Base-by-base conservation (phyloP, 2,113 vertebrate species). In the Ammodytes dubius region DNA sequence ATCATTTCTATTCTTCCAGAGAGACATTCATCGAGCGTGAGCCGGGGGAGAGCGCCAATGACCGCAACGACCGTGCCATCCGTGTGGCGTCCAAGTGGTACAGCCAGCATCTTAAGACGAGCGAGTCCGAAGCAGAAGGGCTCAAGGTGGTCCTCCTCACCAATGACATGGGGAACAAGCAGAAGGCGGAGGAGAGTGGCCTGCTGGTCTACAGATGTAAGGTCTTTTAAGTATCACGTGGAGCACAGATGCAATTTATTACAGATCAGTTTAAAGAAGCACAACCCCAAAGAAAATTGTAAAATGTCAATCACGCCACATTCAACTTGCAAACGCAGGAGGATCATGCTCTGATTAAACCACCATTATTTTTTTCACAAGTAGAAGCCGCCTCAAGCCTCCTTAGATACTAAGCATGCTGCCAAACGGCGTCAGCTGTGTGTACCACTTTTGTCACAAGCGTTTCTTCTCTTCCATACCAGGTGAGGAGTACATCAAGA, bases 401-500 rank as follows among this genome's bases (percentile, higher is more conserved):
- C 6, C 37, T 35, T 60, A 10, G 6, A 80, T 65, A 14, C n/a
- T n/a, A 59, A 1, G 14, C 3, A 1, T 11, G 3, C 15, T 74
- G 71, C 56, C 17, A 43, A 15, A 47, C 12, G 0, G 39, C n/a
- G 50, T 56, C 35, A 47, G 0, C 10, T 71, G 50, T 47, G 12
- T 57, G 17, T 17, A 67, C 2, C 10, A 4, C 6, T 74, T 74
- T 74, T 82, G 4, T 89, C 19, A 79, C 35, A 43, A 45, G 0
- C 45, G 13, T 61, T 9, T 65, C 9, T 86, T 79, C 3, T 39
- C 59, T 75, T 46, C 79, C 86, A 0, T 94, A 95, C 47, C 88
- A 99, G 98, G 96, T 95, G 98, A 99, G 82, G 97, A 99, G 61
- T 99, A 99, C 74, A 85, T 99, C 76, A 99, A 97, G 92, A 97